Conservation (phyloP, 2,888 invertebrate genomes). For the Caenorhabditis sp. region DNA sequence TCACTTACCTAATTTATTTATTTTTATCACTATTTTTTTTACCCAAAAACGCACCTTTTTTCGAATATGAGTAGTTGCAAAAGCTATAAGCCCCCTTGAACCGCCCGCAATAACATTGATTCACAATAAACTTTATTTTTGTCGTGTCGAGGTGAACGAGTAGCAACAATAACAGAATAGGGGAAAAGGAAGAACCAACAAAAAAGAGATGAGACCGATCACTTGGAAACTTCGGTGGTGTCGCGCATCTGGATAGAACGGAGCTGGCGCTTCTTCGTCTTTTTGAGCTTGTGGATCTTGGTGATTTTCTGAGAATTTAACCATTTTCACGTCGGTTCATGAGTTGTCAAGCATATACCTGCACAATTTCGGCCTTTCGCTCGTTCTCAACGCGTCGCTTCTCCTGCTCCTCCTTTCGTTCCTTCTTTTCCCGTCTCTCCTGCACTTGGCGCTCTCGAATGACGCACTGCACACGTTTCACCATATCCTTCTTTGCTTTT, state of each 20-base stretch:
- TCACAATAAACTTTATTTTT: background rate
- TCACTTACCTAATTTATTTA: slow-evolving; percentile 10
- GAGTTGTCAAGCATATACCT: too few species aligned
- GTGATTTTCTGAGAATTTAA: slow-evolving; percentile 68
- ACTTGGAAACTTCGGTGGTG: slow-evolving; percentile 49
- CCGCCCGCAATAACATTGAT: background rate
- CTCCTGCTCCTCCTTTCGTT: slow-evolving; percentile 72
- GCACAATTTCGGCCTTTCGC: slow-evolving; percentile 75
- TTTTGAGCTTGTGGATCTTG: slow-evolving; percentile 74
- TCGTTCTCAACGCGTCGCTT: slow-evolving; percentile 73
- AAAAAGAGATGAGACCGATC: background rate
- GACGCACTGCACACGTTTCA: slow-evolving; percentile 59
- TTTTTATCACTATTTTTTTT: background rate
- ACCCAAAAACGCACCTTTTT: background rate
- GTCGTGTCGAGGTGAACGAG: background rate
- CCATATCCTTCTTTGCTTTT: slow-evolving; percentile 66
- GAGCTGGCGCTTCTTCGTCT: slow-evolving; percentile 75
- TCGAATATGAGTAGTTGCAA: slow-evolving; percentile 32
- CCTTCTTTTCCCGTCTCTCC: slow-evolving; percentile 61
- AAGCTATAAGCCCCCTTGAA: slow-evolving; percentile 17
- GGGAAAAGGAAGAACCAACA: background rate
- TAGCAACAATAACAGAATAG: background rate
- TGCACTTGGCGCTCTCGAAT: slow-evolving; percentile 57
- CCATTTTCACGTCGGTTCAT: too few species aligned
- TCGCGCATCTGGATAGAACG: slow-evolving; percentile 75